Conservation (phyloP, 2,888 invertebrate species). For the Rugalucina vietnamica region DNA sequence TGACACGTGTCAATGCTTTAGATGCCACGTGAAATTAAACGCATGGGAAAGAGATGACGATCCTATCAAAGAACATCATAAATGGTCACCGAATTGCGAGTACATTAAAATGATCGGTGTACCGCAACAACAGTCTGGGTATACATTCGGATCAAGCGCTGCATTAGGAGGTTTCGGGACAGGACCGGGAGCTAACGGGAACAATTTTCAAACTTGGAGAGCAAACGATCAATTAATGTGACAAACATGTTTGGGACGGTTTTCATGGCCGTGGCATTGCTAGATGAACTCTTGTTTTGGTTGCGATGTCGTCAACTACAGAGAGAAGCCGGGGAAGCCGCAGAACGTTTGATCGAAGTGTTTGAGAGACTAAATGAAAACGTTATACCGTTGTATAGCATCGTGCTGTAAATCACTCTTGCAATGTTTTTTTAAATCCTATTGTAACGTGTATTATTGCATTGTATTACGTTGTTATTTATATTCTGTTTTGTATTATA, state of each 20-base stretch:
- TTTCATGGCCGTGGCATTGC: neutral
- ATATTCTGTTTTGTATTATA: neutral
- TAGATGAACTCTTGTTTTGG: neutral
- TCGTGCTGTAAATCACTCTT: neutral
- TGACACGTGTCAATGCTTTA: neutral
- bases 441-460: too few species aligned
- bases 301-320: neutral
- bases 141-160: neutral
- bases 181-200: neutral
- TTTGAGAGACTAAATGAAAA: neutral
- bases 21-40: neutral
- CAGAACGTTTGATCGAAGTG: neutral
- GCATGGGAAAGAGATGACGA: neutral
- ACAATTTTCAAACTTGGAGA: neutral
- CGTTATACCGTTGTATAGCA: neutral
- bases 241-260: neutral
- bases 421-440: too few species aligned
- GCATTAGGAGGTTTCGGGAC: neutral
- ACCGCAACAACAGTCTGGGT: neutral
- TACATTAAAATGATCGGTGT: constrained; percentile 4
- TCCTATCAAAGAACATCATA: neutral
- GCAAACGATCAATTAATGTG: neutral
- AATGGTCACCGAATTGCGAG: neutral
- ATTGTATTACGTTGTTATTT: too few species aligned
- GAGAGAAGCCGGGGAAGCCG: neutral